These are phyloP conservation scores for Leptopilina clavipes DNA, from an alignment of 1,140 invertebrate genomes.

Conservation along the genomic window DNA sequence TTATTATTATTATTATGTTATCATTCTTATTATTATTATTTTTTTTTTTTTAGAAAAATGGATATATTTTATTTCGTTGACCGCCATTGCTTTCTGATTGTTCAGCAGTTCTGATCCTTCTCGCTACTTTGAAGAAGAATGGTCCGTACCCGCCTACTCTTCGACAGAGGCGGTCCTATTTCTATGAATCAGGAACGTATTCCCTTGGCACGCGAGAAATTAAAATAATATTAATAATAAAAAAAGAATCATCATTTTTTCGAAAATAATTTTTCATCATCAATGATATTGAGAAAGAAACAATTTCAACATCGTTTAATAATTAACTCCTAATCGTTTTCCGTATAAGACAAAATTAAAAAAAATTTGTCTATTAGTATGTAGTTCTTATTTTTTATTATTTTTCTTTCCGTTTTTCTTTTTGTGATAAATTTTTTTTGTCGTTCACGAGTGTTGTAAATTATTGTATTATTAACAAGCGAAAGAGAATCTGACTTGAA, in stretches of 20 bases:
- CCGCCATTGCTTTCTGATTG: slow-evolving; percentile 59
- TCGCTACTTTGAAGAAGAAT: slow-evolving; percentile 57
- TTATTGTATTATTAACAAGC: not conserved
- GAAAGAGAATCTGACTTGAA: not conserved
- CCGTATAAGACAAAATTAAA: no score
- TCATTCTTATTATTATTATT: not conserved
- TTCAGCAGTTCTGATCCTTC: slow-evolving; percentile 56
- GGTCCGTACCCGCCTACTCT: slow-evolving; percentile 63
- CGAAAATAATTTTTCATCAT: no score
- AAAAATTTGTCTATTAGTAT: no score
- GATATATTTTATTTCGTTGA: slow-evolving; percentile 45
- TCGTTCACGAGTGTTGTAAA: no score
- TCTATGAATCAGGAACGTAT: slow-evolving; percentile 66
- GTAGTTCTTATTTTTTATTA: no score
- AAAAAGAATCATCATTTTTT: not conserved
- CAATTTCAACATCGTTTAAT: no score
- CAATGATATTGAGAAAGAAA: no score
- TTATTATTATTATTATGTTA: no score
- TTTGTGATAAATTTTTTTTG: no score
- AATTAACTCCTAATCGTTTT: no score
- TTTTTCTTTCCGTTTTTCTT: no score
- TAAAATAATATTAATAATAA: not conserved
- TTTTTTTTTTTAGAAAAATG: not conserved
- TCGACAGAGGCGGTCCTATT: slow-evolving; percentile 66
- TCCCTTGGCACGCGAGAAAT: not conserved